These are phyloP conservation scores for Pseudotriccus pelzelni DNA, from an alignment of 2,797 vertebrate species.

Conservation along the genomic window DNA sequence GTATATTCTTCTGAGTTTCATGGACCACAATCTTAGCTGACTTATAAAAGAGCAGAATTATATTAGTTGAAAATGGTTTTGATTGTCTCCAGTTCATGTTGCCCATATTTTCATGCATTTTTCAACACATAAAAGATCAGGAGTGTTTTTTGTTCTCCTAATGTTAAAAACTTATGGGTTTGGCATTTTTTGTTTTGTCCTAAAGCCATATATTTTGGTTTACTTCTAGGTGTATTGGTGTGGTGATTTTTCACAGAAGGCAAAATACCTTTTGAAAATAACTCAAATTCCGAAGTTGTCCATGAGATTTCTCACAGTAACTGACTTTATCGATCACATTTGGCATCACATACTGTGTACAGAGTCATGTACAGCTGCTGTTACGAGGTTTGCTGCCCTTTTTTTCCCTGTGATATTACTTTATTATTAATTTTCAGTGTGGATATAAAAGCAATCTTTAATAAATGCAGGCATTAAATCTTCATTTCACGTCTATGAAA, in stretches of 20 bases:
- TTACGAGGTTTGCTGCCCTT: conserved; percentile 80
- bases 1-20: background rate
- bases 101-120: background rate
- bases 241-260: conserved; percentile 91
- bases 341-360: conserved; percentile 76
- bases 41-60: background rate
- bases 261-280: conserved; percentile 84
- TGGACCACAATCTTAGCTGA: background rate
- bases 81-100: background rate
- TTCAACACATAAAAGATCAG: background rate
- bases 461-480: background rate
- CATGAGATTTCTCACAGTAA: conserved; percentile 84
- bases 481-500: background rate
- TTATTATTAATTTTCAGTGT: background rate
- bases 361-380: conserved; percentile 89
- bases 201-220: background rate
- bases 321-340: conserved; percentile 81
- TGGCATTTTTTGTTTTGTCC: background rate
- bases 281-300: conserved; percentile 83
- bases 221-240: conserved; percentile 86
- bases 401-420: background rate
- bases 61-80: background rate
- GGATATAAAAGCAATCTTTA: background rate
- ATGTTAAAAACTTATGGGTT: background rate
- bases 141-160: background rate